These are phyloP conservation scores for Micropoecilia bifurca DNA, from an alignment of 2,797 vertebrate genomes.

Conservation along the genomic window DNA sequence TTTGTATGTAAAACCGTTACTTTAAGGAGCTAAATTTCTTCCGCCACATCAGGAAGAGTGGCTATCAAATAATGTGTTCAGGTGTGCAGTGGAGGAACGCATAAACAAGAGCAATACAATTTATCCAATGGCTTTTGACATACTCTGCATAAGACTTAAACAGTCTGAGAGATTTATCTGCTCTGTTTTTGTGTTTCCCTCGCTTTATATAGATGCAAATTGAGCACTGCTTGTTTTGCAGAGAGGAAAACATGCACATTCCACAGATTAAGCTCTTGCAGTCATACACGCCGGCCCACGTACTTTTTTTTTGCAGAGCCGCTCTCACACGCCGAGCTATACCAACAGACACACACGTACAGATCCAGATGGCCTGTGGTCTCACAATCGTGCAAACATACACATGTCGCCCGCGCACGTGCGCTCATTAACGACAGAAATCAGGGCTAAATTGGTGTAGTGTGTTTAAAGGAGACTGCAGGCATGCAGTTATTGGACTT, in stretches of 20 bases:
- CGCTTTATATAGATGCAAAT: conserved; percentile 11
- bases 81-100: neutral
- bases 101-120: neutral
- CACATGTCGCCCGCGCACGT: conserved; percentile 10
- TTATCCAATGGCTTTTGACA: conserved; percentile 3
- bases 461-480: conserved; percentile 98
- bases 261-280: neutral
- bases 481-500: conserved; percentile 90
- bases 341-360: neutral
- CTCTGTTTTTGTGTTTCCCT: neutral
- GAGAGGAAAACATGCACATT: neutral
- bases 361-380: conserved; percentile 1
- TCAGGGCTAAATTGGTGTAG: conserved; percentile 88
- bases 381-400: conserved; percentile 5
- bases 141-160: conserved; percentile 1
- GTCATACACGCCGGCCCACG: neutral
- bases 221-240: conserved; percentile 6
- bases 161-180: neutral
- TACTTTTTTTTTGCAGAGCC: neutral
- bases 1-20: neutral
- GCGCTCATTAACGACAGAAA: conserved; percentile 84
- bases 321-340: neutral
- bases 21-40: conserved; percentile 4
- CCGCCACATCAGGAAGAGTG: neutral
- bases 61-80: neutral